Evolutionary conservation across 2,113 vertebrate species (phyloP), one percentile per base, ranked within the genome.

Genomic region (Pao palembangensis): DNA sequence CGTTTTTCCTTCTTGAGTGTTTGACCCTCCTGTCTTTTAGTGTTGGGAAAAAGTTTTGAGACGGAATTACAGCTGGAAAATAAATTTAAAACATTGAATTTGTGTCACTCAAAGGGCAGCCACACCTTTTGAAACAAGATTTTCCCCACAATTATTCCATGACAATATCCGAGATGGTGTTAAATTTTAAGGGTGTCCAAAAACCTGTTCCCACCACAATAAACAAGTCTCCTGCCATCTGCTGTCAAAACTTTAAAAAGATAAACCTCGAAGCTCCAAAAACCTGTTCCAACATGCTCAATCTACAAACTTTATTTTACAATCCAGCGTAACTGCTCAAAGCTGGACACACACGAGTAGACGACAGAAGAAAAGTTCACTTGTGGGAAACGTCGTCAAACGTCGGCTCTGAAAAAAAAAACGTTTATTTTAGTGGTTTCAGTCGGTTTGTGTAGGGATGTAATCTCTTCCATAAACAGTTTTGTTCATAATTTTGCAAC

Each of bases 321-420:
- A 85, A 61, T 21, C 8, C 34, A 38, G 3, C 1, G 34, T 38
- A 12, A 12, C 8, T 38, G 8, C 1, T 38, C 8, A 12, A 10
- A 38, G 34, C 34, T 12, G 34, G 34, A 38, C 8, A 38, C 34
- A 64, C 44, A 67, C 5, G 55, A 43, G 55, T n/a, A 61, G 43
- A 71, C 42, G 6, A 64, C 58, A 58, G 44, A 17, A 50, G 15
- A 14, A 59, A 12, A 52, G 55, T 79, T 91, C 72, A 91, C 73
- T 88, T 89, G 67, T 77, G 50, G 28, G 80, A 71, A 7, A 80
- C 81, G 51, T 90, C 86, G 16, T 89, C 88, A 31, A 88, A 70
- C 60, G 73, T 81, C 21, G 90, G 88, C 64, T 91, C 90, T 90
- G 57, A 62, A 77, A 82, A 12, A 61, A 2, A 64, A 76, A 13